Evolutionary conservation across 2,113 vertebrate genomes (phyloP), one percentile per base, ranked within the genome.

Genomic region (Balaeniceps rex): DNA sequence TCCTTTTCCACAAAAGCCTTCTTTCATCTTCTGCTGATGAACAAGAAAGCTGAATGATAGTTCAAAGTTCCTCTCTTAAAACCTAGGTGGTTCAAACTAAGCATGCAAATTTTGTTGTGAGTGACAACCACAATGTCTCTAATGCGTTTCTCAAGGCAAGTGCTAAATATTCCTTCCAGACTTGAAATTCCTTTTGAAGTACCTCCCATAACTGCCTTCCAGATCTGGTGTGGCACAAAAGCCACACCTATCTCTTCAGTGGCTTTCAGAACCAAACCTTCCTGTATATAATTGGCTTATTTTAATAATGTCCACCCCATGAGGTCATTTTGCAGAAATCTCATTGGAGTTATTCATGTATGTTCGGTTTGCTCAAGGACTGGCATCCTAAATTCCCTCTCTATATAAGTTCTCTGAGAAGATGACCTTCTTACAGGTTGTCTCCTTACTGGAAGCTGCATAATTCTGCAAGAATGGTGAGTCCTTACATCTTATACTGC

Each of bases 381-480:
- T 76, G 40, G 11, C 40, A 61, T 34, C 31, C 65, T 42, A 47
- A 79, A 52, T 40, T 72, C 61, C 28, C 36, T 85, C 61, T 91
- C 33, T 91, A 91, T 94, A 95, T 94, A 96, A 94, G 21, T 42
- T 78, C 38, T 55, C 47, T 12, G 28, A 74, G 52, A 78, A 42
- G 9, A 78, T 47, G 8, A 68, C 9, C 36, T 91, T 70, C 38
- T 19, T 79, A 65, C 10, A 61, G 49, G 6, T 36, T 19, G 8
- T 58, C 44, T 74, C 23, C 60, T 80, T 60, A 40, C 54, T 69
- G 44, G 28, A 81, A 88, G 31, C 34, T 44, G 91, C 61, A 33
- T 64, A 90, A 84, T 88, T 71, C 88, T 94, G 57, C 57, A 69
- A 93, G n/a, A 91, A 97, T 97, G 96, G 95, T 97, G 63, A 97